Evolutionary conservation across 2,113 vertebrate species (phyloP), one percentile per base, ranked within the genome.

Genomic region (Neofelis nebulosa): DNA sequence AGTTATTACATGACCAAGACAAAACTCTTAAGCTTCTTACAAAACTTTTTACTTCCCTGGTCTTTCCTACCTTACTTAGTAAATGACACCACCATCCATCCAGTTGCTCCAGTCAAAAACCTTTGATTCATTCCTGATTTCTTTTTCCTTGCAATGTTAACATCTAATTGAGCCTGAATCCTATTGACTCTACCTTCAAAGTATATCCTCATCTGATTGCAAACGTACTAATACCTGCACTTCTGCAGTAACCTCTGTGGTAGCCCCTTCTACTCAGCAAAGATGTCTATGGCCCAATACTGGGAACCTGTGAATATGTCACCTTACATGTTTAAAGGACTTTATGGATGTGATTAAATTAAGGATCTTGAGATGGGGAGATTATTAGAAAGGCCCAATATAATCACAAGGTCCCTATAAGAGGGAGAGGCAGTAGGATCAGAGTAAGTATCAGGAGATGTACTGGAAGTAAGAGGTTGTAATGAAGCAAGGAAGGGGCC

Each of bases 51-150:
- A 82, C 36, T 57, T 55, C 50, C 38, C 33, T 65, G 21, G 0
- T 83, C 14, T 95, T 95, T 93, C 80, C 41, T 96, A 5, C 78
- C 50, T 83, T 95, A 95, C 50, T 83, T 95, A 95, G n/a, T 65
- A 71, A 71, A 83, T 66, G 82, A 21, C 52, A 93, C 65, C 52
- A 69, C 31, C 7, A 73, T 71, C 33, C 48, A 89, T 16, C 55
- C 27, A 94, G 1, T 15, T 91, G 45, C 33, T 92, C 31, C 65
- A 55, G 63, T 65, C 7, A 86, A 94, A 92, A 80, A 33, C 6
- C 31, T 48, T 15, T 48, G 33, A 86, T 21, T 86, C 89, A 78
- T 82, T 21, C 27, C 4, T 0, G 4, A 79, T 97, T 94, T 29
- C 16, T 74, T 31, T 85, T 92, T 93, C 74, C 48, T 82, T 82